phyloP scores from a whole-genome alignment of 1,140 invertebrate genomes.

The Drosophila triauraria region DNA sequence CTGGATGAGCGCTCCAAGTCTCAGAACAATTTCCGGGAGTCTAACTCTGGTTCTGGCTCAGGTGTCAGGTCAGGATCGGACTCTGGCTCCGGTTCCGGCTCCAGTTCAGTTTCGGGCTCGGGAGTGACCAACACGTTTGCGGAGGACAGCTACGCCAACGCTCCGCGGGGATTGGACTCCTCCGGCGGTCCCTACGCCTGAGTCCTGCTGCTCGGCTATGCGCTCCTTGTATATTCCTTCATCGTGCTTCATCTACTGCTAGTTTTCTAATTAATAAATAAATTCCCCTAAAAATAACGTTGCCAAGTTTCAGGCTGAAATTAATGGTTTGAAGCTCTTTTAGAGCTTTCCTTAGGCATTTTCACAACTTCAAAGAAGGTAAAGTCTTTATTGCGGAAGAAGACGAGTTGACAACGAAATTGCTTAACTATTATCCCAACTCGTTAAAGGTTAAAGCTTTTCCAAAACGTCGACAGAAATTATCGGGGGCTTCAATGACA shows the following conservation, averaged over 20 bases:
- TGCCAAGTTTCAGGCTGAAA: constrained; percentile 27
- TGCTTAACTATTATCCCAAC: neutral
- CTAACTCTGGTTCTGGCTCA: neutral
- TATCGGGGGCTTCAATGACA: neutral
- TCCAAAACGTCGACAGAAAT: neutral
- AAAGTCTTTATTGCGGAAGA: constrained; percentile 16
- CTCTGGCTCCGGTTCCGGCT: neutral
- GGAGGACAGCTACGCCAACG: constrained; percentile 45
- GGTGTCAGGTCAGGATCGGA: neutral
- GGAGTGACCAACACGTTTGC: constrained; percentile 18
- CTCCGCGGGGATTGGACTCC: constrained; percentile 41
- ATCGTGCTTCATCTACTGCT: constrained; percentile 51
- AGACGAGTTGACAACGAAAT: constrained; percentile 3
- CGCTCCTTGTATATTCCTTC: constrained; percentile 38
- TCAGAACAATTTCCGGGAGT: neutral
- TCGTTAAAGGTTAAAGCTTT: constrained; percentile 11
- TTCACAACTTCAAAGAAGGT: neutral
- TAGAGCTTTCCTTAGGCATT: constrained; percentile 32
- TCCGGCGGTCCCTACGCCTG: constrained; percentile 54
- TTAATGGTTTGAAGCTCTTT: neutral
- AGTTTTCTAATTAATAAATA: constrained; percentile 56
- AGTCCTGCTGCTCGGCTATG: constrained; percentile 29
- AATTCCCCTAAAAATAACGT: constrained; percentile 4
- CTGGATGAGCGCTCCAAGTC: constrained; percentile 51
- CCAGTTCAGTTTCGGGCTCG: constrained; percentile 2